Conservation (phyloP, 1,140 invertebrate genomes). For the Brachionus calyciflorus region DNA sequence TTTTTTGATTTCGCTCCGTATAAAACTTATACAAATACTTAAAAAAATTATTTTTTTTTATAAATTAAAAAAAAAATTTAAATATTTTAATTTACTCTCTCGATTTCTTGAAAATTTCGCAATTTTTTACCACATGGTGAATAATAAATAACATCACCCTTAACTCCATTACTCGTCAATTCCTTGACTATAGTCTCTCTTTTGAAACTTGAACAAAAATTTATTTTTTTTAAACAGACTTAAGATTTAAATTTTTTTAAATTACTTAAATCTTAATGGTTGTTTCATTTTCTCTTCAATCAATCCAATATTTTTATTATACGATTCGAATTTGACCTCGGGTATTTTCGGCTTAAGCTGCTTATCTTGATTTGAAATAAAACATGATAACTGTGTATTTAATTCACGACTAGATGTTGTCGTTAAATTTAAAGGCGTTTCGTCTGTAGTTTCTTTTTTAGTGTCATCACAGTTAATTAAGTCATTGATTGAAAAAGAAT, state of each 20-base stretch:
- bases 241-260: not conserved
- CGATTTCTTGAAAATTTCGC: slow-evolving; percentile 71
- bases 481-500: not conserved
- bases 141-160: slow-evolving; percentile 78
- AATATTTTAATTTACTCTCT: slow-evolving; percentile 64
- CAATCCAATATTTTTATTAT: not conserved
- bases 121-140: slow-evolving; percentile 78
- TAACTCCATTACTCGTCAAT: slow-evolving; percentile 64
- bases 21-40: slow-evolving; percentile 27
- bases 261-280: not conserved
- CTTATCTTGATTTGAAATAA: not conserved
- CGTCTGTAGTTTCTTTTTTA: not conserved
- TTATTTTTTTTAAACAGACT: not conserved
- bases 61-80: not conserved
- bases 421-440: not conserved
- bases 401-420: not conserved
- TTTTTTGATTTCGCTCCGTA: not conserved
- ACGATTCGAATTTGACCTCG: not conserved
- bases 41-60: too few species aligned
- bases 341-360: not conserved
- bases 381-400: not conserved
- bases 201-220: slow-evolving; percentile 68
- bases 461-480: not conserved
- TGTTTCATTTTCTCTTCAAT: not conserved
- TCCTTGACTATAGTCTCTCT: slow-evolving; percentile 81